Base-by-base conservation (phyloP, 2,797 vertebrate species). In the Betta splendens region DNA sequence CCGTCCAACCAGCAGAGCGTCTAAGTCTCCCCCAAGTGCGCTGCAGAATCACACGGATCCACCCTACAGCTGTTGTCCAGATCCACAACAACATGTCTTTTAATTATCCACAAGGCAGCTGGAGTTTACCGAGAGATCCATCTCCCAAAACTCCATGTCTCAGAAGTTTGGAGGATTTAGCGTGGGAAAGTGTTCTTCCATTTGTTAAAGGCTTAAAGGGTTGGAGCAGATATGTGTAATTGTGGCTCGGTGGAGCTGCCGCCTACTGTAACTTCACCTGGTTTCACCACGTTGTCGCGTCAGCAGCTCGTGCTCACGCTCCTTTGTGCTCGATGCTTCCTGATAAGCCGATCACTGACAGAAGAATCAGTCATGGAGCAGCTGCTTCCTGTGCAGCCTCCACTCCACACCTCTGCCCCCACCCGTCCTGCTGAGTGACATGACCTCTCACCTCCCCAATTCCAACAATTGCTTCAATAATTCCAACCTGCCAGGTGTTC, bases 1-100 rank as follows among this genome's bases (percentile, higher is more conserved):
- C 9, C 7, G 1, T 79, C 75, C 81, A 64, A 64, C 64, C 26
- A 9, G 17, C 33, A 20, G 31, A 33, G 26, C 0, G 59, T 83
- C 55, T 61, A 51, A 48, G 50, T 65, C 36, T 54, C 21, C 76
- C 56, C 36, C 25, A 10, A 70, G 64, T 82, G 79, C 53, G 78
- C 77, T 65, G 69, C 66, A 25, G 21, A 35, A 64, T 77, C 59
- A 7, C 72, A 58, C 17, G 62, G 74, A 67, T 64, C 76, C 81
- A 36, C 84, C 82, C 87, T 61, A n/a, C 85, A 89, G 85, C 87
- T 88, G 87, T 72, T 64, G 32, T 56, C 20, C 82, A 81, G 68
- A 70, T 72, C 69, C 74, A 50, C 63, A 5, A 1, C 39, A n/a
- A 69, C 78, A 48, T 32, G 75, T 77, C 80, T 81, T 79, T 65